phyloP scores from a whole-genome alignment of 2,797 vertebrate genomes.

The Rhyacichthys aspro region DNA sequence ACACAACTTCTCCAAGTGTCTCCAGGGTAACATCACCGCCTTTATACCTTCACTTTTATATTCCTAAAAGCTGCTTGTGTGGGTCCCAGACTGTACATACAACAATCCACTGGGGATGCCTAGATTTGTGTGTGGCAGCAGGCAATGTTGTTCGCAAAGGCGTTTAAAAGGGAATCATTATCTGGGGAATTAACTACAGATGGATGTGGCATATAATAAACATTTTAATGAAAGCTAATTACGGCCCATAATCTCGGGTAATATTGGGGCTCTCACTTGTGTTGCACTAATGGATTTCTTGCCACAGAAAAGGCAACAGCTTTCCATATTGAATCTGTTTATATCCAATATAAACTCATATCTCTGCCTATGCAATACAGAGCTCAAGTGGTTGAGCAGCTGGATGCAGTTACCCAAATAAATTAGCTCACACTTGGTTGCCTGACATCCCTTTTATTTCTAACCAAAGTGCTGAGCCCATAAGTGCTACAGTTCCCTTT shows the following conservation, averaged over 20 bases:
- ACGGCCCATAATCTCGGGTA: constrained; percentile 19
- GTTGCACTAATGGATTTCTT: constrained; percentile 13
- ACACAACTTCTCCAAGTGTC: not conserved
- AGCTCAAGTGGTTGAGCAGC: constrained; percentile 30
- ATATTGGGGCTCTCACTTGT: constrained; percentile 10
- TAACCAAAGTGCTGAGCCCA: constrained; percentile 7
- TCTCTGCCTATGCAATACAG: constrained; percentile 14
- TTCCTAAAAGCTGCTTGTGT: constrained; percentile 9
- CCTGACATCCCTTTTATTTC: constrained; percentile 27
- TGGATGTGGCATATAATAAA: constrained; percentile 37
- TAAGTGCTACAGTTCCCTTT: constrained; percentile 17
- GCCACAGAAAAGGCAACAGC: constrained; percentile 1
- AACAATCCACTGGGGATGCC: not conserved
- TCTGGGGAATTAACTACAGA: constrained; percentile 29
- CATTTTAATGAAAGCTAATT: constrained; percentile 25
- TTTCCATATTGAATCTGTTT: constrained; percentile 22
- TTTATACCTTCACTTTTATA: not conserved
- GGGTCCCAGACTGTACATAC: constrained; percentile 1
- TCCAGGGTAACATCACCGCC: not conserved
- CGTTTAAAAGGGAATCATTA: constrained; percentile 22
- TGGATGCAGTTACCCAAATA: constrained; percentile 44
- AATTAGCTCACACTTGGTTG: constrained; percentile 34
- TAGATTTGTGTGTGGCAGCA: not conserved
- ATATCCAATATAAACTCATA: constrained; percentile 20
- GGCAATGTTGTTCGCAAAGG: constrained; percentile 6